These are phyloP conservation scores for Valencia hispanica DNA, from an alignment of 2,797 vertebrate genomes.

Conservation along the genomic window DNA sequence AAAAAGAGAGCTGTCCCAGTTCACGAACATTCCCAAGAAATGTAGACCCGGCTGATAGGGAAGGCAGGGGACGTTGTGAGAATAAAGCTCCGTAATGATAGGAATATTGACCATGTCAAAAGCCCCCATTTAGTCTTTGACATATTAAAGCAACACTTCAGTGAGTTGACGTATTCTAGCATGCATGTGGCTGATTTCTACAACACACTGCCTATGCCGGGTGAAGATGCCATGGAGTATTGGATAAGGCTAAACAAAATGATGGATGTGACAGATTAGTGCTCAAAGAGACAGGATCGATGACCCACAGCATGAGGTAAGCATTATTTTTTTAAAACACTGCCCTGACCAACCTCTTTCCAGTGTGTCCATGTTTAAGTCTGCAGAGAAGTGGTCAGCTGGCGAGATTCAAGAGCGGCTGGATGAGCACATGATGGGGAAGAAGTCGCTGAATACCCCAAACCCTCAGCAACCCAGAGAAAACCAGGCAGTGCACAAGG, in stretches of 20 bases:
- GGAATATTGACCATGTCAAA: slow-evolving; percentile 11
- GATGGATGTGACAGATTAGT: slow-evolving; percentile 41
- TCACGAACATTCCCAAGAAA: slow-evolving; percentile 39
- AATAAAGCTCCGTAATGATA: slow-evolving; percentile 29
- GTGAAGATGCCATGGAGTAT: slow-evolving; percentile 39
- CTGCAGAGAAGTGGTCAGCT: slow-evolving; percentile 33
- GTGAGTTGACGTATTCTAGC: background rate
- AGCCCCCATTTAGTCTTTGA: slow-evolving; percentile 18
- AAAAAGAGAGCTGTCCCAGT: slow-evolving; percentile 21
- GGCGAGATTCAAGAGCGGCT: slow-evolving; percentile 42
- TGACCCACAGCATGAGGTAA: slow-evolving; percentile 44
- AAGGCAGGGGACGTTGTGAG: slow-evolving; percentile 42
- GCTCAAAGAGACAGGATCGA: slow-evolving; percentile 38
- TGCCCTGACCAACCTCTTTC: slow-evolving; percentile 39
- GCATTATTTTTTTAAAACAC: slow-evolving; percentile 58
- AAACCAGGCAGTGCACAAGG: background rate
- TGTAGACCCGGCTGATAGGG: slow-evolving; percentile 29
- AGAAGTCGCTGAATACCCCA: background rate
- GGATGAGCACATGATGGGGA: slow-evolving; percentile 24
- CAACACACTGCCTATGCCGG: slow-evolving; percentile 10
- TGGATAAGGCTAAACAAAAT: slow-evolving; percentile 52
- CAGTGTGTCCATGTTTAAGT: slow-evolving; percentile 38
- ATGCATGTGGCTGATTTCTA: slow-evolving; percentile 26
- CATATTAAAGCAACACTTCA: slow-evolving; percentile 20
- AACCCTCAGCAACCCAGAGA: background rate